Percentiles rank a stretch among this genome's conserved stretches.
Evolutionary conservation across 1,140 invertebrate species (phyloP).

Genomic region (Drosophila bipectinata): DNA sequence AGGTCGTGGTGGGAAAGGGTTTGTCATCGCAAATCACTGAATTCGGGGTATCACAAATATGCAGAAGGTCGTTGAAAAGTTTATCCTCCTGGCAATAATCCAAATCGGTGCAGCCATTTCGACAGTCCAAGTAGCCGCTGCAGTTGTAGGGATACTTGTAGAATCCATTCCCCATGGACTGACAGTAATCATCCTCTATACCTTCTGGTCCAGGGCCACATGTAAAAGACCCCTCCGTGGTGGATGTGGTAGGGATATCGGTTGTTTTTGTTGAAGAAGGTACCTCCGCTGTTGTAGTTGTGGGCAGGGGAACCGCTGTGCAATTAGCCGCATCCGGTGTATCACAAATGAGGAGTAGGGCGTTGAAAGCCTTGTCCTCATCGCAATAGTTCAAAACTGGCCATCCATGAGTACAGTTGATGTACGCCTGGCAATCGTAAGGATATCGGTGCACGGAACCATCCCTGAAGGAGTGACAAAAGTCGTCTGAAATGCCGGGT

Average conservation of each 20-base stretch:
- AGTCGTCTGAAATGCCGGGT: constrained; percentile 43
- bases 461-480: constrained; percentile 30
- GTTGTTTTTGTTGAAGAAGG: constrained; percentile 26
- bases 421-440: constrained; percentile 72
- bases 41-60: constrained; percentile 67
- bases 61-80: constrained; percentile 46
- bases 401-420: constrained; percentile 64
- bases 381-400: constrained; percentile 66
- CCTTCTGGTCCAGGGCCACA: constrained; percentile 41
- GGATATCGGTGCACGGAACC: constrained; percentile 57
- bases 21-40: constrained; percentile 45
- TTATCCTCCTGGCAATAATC: constrained; percentile 61
- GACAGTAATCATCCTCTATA: constrained; percentile 45
- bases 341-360: constrained; percentile 55
- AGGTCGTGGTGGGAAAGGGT: constrained; percentile 52
- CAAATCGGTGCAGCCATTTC: constrained; percentile 57
- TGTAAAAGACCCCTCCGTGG: constrained; percentile 28
- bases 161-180: constrained; percentile 52
- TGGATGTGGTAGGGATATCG: constrained; percentile 5
- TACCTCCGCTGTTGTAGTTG: constrained; percentile 12
- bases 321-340: constrained; percentile 64
- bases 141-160: constrained; percentile 63
- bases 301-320: constrained; percentile 54
- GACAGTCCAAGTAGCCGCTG: constrained; percentile 53
- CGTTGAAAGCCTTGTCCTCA: constrained; percentile 61